Evolutionary conservation across 2,888 invertebrate species (phyloP), one percentile per base, ranked within the genome.

Genomic region (Cryptocephalus primarius): DNA sequence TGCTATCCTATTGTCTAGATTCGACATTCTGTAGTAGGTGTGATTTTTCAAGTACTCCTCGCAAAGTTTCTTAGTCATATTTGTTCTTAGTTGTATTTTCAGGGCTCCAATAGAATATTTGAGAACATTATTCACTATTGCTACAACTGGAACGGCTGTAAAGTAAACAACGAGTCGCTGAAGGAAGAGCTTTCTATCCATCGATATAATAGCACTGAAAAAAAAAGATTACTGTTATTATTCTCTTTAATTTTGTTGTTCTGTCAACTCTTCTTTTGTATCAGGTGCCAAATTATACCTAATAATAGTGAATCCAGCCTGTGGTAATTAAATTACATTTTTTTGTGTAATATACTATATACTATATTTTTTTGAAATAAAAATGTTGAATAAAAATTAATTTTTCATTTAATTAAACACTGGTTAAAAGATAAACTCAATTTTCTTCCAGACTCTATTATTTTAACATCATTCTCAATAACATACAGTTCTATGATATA

Each of bases 11-110:
- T 88, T 92, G 71, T 97, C 96, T 59, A 96, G 73, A 72, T 96
- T 95, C 50, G 86, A 85, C 79, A 97, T 91, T 74, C 94, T 89
- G 72, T 97, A 97, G 71, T 93, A 97, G 3, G 95, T 96, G 70
- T 89, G 92, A 44, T 91, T 93, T 88, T 85, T 89, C 56, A 97
- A 78, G 71, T 97, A 99, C 65, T 93, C 85, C 59, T 87, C 83
- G 72, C 94, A 89, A 48, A 99, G 74, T 69, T 90, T 79, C 57
- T 84, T 75, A 6, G 94, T 89, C 57, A 97, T 76, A 63, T 94
- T 87, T 38, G 91, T 88, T 59, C 97, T 77, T 61, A 97, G 83
- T 55, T 90, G 78, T 42, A 97, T 75, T 71, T 95, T 95, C 60
- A 94, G 72, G 73, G 95, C 94, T 50, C 91, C 91, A 65, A 97